Evolutionary conservation across 2,797 vertebrate species (phyloP), one percentile per base, ranked within the genome.

Genomic region (Cyprinella venusta): DNA sequence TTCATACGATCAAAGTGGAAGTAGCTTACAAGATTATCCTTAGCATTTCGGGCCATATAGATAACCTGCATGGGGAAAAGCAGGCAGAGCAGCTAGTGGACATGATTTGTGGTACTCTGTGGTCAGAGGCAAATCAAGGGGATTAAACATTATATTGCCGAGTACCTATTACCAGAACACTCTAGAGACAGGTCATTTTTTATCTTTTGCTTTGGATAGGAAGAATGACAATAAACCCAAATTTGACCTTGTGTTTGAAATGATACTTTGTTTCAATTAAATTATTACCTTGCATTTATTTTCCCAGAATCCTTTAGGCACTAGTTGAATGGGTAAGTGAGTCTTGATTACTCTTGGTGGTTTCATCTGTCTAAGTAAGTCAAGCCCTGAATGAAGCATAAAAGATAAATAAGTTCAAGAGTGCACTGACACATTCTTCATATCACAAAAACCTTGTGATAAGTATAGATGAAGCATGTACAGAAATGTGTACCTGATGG

Each of bases 11-110:
- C 95, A 89, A 98, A 98, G 90, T 97, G 89, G 88, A 93, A 98
- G 91, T 96, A 99, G 88, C 97, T 98, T 45, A 99, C 96, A 85
- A 96, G n/a, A 80, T 92, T 96, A 93, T 99, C 97, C 88, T 98
- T 99, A 42, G 97, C 95, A 38, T 98, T 98, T 90, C 97, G 96
- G 5, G 97, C 96, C 86, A 97, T 91, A 0, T 98, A 98, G 90
- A 98, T 97, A 0, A 93, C 86, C 97, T 98, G n/a, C n/a, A n/a
- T n/a, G 88, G 8, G 67, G 36, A 69, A 45, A 5, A 40, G 18
- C 40, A 40, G 21, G 30, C 26, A 40, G n/a, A 6, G 9, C 1
- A 24, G 54, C 16, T 16, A 33, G 45, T 75, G 16, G 4, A 30
- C 21, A 72, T 71, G 19, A 36, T 63, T 33, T 38, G 13, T 30